Conservation (phyloP, 1,140 invertebrate species). For the Papilio machaon region DNA sequence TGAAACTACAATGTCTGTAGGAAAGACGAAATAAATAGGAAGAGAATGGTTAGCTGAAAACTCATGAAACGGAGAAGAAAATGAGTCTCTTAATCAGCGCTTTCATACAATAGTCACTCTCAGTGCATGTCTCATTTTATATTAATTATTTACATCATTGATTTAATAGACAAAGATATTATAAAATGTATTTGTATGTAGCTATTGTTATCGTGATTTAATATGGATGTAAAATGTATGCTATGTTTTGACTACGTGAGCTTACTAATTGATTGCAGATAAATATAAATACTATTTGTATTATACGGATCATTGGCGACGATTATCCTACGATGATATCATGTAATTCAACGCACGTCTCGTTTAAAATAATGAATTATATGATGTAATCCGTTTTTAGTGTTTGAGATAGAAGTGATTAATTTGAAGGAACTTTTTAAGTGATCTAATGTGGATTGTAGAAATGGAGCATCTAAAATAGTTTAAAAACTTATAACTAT, state of each 20-base stretch:
- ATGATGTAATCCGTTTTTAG: not conserved
- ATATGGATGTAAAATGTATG: constrained; percentile 27
- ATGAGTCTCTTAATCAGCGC: not conserved
- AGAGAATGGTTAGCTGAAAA: too few relatives aligned
- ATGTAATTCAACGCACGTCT: constrained; percentile 11
- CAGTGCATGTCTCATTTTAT: not conserved
- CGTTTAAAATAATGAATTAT: not conserved
- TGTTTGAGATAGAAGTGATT: not conserved
- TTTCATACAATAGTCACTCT: not conserved
- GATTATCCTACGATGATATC: not conserved
- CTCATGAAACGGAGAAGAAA: too few relatives aligned
- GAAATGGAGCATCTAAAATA: too few relatives aligned
- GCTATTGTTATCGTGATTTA: constrained; percentile 17
- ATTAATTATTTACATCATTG: not conserved
- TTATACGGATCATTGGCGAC: not conserved
- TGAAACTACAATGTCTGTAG: too few relatives aligned
- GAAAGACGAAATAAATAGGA: too few relatives aligned
- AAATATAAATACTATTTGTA: constrained; percentile 33
- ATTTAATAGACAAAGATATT: constrained; percentile 1
- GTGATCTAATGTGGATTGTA: not conserved
- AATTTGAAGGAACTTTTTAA: not conserved
- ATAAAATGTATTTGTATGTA: not conserved
- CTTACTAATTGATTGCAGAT: constrained; percentile 24
- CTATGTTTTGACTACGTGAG: constrained; percentile 30
- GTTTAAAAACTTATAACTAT: too few relatives aligned